Evolutionary conservation across 2,888 invertebrate genomes (phyloP), one percentile per base, ranked within the genome.

Genomic region (Sesia apiformis): DNA sequence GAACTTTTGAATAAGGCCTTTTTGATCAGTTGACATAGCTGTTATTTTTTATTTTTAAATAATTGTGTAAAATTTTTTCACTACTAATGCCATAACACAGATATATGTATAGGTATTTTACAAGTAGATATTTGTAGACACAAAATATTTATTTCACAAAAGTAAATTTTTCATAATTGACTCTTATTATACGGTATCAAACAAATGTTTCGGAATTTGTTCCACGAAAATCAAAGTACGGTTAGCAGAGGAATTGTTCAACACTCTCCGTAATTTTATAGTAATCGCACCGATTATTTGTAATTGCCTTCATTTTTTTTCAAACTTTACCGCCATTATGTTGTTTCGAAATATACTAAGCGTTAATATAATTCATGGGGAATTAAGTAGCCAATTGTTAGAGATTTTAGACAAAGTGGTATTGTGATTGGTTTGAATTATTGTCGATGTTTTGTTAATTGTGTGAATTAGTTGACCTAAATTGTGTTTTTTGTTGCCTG

Each of bases 131-230:
- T 23, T 23, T 23, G 23, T 23, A 23, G 23, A 23, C 23, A 23
- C 23, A 23, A 23, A 23, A 23, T 23, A 23, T 23, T 23, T 23
- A 23, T 23, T 23, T 64, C 69, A 74, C 72, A 73, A 76, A 72
- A 66, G 75, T 74, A 75, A 75, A 69, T 84, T 84, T 82, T 80
- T 84, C 76, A 84, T 88, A 89, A 88, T 88, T 85, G 85, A 70
- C 70, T 73, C 86, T 86, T 84, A 89, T 89, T 89, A 89, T 78
- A 73, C 73, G 75, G 82, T 87, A 89, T 87, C 87, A 88, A 84
- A 88, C 86, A 85, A 89, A 87, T 84, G 87, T 74, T 82, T 76
- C 66, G 83, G 86, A 84, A 85, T 87, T 81, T 70, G 76, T 89
- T 89, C 88, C 85, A 78, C 83, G 88, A 88, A 88, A 82, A 76